Evolutionary conservation across 2,797 vertebrate genomes (phyloP), one percentile per base, ranked within the genome.

Genomic region (Lutra lutra): DNA sequence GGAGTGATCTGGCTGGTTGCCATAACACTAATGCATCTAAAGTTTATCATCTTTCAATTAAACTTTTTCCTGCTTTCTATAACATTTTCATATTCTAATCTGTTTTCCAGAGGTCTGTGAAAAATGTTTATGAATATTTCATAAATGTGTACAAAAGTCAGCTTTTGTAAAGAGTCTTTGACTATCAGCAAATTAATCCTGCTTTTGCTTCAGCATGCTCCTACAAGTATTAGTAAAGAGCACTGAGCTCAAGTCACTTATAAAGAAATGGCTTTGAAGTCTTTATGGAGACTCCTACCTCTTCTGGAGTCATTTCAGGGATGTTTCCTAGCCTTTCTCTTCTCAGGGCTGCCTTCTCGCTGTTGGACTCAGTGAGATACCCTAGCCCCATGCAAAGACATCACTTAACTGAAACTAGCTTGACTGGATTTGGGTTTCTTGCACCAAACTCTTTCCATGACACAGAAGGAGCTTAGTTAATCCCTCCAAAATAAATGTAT

Each of bases 21-120:
- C 97, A 94, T 48, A 80, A 75, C 62, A 78, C 97, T 98, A 97
- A 98, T 96, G 97, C 64, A 94, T 92, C 90, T 89, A 35, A 96
- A 95, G 97, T 97, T 98, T 97, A 90, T 94, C 68, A 89, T 95
- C 87, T 94, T 95, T 97, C 87, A 40, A 75, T 97, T 97, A 95
- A 96, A 95, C 90, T 92, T 97, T 86, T 96, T 91, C 88, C 89
- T 86, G 87, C 85, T 78, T 94, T 94, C 89, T 93, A 51, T 95
- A 96, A 95, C 64, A 73, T 95, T 95, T 95, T 92, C 83, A 86
- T 95, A 95, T 66, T 90, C 62, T 94, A 87, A 96, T 94, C 62
- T 97, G 56, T 32, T 95, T 78, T 95, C 87, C n/a, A 96, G 91
- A 95, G 75, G 62, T 75, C 60, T 95, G 43, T 58, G 58, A 77